Percentiles rank a stretch among this genome's conserved stretches.
Evolutionary conservation across 2,888 invertebrate genomes (phyloP).

Genomic region (Xylota segnis): DNA sequence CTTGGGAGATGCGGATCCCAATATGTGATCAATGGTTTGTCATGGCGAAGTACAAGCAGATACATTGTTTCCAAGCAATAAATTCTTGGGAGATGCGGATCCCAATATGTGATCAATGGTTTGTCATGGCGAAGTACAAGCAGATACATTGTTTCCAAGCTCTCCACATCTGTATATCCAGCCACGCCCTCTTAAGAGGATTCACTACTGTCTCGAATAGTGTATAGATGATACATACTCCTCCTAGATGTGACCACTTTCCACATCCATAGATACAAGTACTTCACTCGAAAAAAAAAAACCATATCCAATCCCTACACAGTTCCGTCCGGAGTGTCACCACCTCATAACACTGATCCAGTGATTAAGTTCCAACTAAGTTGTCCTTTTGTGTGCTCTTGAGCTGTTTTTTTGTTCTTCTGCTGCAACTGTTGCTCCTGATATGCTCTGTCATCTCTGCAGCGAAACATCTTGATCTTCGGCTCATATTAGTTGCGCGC

Average conservation of each 20-base stretch:
- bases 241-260: background rate
- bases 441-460: slow-evolving; percentile 69
- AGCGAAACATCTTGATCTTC: slow-evolving; percentile 63
- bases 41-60: no score
- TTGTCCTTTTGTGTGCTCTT: background rate
- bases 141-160: no score
- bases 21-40: no score
- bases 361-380: slow-evolving; percentile 52
- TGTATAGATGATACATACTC: background rate
- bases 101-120: no score
- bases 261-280: background rate
- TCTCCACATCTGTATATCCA: no score
- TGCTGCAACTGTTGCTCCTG: slow-evolving; percentile 65
- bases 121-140: no score
- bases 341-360: slow-evolving; percentile 65
- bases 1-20: no score
- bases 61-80: no score
- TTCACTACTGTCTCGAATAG: no score
- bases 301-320: background rate
- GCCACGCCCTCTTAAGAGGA: no score
- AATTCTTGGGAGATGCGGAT: no score
- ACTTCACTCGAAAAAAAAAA: background rate
- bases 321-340: slow-evolving; percentile 48
- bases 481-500: slow-evolving; percentile 69
- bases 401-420: slow-evolving; percentile 24